phyloP scores from a whole-genome alignment of 2,113 vertebrate genomes.

The Spilogale gracilis region DNA sequence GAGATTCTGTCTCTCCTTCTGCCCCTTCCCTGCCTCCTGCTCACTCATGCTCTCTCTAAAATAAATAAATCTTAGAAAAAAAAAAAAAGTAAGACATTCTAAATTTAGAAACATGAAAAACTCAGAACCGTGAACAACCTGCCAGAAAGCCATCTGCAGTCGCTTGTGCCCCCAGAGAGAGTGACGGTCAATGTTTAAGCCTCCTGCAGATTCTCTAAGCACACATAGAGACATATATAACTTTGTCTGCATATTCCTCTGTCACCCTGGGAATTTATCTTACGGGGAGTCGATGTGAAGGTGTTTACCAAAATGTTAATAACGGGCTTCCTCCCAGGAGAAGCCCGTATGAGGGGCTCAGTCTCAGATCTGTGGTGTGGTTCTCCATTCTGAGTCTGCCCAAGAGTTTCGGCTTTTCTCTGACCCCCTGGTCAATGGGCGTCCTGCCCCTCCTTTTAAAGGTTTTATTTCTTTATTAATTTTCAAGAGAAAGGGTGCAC shows the following conservation, averaged over 20 bases:
- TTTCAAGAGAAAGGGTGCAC: neutral
- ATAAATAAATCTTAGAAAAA: neutral
- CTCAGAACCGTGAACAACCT: neutral
- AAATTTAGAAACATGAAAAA: neutral
- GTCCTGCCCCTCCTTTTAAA: neutral
- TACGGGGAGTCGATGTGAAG: neutral
- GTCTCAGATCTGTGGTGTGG: neutral
- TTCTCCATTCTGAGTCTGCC: neutral
- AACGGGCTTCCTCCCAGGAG: neutral
- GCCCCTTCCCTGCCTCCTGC: neutral
- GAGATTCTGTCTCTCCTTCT: neutral
- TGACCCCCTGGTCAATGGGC: neutral
- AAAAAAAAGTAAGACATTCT: neutral
- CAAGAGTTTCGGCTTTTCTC: neutral
- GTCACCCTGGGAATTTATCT: neutral
- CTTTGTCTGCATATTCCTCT: neutral
- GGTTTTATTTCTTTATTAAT: neutral
- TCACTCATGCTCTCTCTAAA: neutral
- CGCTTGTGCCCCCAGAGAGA: neutral
- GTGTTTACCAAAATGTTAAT: neutral
- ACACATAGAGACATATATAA: accelerated
- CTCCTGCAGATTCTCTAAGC: neutral
- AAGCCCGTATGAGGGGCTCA: neutral
- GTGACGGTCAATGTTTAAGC: neutral
- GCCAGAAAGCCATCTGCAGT: neutral